Evolutionary conservation across 1,140 invertebrate species (phyloP), one percentile per base, ranked within the genome.

Genomic region (Drosophila trapezifrons): DNA sequence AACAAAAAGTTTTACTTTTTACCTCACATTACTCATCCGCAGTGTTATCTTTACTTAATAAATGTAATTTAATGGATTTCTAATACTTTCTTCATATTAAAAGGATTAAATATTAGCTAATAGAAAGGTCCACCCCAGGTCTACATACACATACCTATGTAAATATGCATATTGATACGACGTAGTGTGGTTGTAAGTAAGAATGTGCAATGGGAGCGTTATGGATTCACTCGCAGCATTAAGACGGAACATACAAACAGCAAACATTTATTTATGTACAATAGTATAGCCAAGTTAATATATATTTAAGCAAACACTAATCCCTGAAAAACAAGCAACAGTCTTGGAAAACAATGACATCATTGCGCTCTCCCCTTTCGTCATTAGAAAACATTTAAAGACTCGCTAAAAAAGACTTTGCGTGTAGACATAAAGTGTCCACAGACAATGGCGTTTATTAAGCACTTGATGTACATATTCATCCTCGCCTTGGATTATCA

Each of bases 151-250:
- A 69, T 63, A 63, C 57, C 40, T 27, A 49, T 18, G 51, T 69
- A 69, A 18, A 72, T 74, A 75, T 66, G 56, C 62, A 71, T 65
- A 59, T 65, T 69, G 66, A 70, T 82, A 86, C 55, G 55, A 55
- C 63, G 66, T 71, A 83, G 76, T 78, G 69, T 80, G 78, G 77
- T 67, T 72, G 76, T 79, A 70, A 90, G 72, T 86, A 81, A 20
- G 15, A 81, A 81, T 72, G 72, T 47, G 62, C 54, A 83, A 72
- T 52, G 49, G 74, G 72, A 73, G 67, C 55, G 59, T 65, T 65
- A 76, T 70, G 55, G 35, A 51, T 40, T 43, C 22, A 51, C 40
- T 47, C 25, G 47, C 55, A 38, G 49, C 37, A 37, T 73, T 73
- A 32, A 60, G 35, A 38, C 17, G 22, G 29, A 54, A 52, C 57